phyloP scores from a whole-genome alignment of 2,888 invertebrate genomes.

The Nezara viridula region DNA sequence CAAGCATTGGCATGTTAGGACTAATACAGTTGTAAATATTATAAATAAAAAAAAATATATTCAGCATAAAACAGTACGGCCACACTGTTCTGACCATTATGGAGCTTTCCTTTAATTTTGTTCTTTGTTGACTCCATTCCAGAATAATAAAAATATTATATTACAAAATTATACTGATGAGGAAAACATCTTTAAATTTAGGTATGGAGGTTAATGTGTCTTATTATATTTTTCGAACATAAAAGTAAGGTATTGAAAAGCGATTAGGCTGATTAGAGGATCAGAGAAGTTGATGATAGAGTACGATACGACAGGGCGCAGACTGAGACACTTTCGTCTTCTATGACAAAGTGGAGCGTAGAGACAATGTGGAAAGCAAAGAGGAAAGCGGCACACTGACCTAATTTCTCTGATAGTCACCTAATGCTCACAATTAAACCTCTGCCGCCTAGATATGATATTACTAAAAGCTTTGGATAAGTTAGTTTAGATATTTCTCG shows the following conservation, averaged over 20 bases:
- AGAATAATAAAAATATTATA: no score
- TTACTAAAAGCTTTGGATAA: background rate
- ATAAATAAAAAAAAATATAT: no score
- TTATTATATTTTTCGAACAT: background rate
- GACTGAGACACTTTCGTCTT: background rate
- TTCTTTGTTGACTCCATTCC: no score
- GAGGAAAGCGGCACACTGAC: constrained; percentile 38
- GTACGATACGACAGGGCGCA: background rate
- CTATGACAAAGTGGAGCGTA: constrained; percentile 6
- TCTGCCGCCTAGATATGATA: background rate
- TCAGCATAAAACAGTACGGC: no score
- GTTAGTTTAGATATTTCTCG: background rate
- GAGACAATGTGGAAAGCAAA: constrained; percentile 39
- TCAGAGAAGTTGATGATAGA: background rate
- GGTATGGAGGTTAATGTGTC: no score
- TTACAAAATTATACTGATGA: no score
- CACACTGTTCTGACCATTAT: no score
- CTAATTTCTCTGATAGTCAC: background rate
- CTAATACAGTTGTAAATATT: no score
- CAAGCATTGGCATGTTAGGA: no score
- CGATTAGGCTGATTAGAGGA: background rate
- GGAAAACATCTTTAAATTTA: no score
- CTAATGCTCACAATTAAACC: constrained; percentile 2
- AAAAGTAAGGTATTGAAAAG: background rate
- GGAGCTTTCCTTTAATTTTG: no score